These are phyloP conservation scores for Brachyhypopomus occidentalis DNA, from an alignment of 2,113 vertebrate genomes.

Conservation along the genomic window DNA sequence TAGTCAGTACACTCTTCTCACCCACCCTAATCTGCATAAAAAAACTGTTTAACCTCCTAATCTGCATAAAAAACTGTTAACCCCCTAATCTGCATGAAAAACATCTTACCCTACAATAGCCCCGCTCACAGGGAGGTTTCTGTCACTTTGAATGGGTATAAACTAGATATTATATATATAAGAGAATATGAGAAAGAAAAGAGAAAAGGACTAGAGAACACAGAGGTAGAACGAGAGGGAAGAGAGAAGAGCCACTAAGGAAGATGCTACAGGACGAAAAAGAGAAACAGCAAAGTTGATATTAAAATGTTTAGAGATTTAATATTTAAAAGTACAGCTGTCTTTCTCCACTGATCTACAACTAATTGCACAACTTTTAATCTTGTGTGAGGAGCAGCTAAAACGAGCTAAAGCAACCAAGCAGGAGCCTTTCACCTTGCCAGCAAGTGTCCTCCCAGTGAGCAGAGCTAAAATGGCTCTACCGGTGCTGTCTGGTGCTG, in stretches of 20 bases:
- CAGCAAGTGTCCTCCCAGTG: neutral
- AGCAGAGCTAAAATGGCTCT: neutral
- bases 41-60: too few species aligned
- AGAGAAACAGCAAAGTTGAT: too few species aligned
- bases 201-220: neutral
- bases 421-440: too few species aligned
- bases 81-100: too few species aligned
- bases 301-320: too few species aligned
- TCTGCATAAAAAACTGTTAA: too few species aligned
- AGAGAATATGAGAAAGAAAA: neutral
- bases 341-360: too few species aligned
- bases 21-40: constrained; percentile 28
- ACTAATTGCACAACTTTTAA: too few species aligned
- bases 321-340: too few species aligned
- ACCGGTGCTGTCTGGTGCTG: constrained; percentile 5
- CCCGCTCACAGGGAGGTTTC: constrained; percentile 36
- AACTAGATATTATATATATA: constrained; percentile 20
- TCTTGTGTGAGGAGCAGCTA: too few species aligned
- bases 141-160: constrained; percentile 38
- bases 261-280: neutral
- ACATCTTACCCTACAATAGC: constrained; percentile 42
- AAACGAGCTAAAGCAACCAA: neutral
- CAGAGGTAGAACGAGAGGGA: neutral
- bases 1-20: constrained; percentile 46
- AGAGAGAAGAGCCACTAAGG: neutral